Conservation (phyloP, 2,888 invertebrate genomes). For the Pseudeuparius sepicola region DNA sequence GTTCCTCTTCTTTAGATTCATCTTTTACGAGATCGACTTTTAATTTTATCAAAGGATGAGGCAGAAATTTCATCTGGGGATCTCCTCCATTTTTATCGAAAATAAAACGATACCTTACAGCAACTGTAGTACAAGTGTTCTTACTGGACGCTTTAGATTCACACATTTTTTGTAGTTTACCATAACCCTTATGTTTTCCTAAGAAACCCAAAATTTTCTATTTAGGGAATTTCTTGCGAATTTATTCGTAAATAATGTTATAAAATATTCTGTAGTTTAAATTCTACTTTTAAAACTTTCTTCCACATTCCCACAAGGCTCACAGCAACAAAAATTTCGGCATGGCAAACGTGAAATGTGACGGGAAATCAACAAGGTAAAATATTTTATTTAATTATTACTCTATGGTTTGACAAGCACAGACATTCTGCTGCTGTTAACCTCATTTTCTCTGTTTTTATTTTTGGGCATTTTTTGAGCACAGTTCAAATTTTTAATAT, state of each 20-base stretch:
- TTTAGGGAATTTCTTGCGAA: too few relatives aligned
- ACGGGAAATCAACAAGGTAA: too few relatives aligned
- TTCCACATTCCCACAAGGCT: not conserved
- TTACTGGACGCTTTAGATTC: slow-evolving; percentile 30
- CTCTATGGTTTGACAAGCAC: too few relatives aligned
- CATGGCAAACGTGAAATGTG: slow-evolving; percentile 2
- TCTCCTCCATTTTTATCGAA: slow-evolving; percentile 31
- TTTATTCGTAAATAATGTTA: slow-evolving; percentile 5
- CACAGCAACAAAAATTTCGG: not conserved
- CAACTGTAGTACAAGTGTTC: slow-evolving; percentile 32
- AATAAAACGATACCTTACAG: slow-evolving; percentile 36
- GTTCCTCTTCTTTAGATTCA: slow-evolving; percentile 34
- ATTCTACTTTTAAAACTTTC: not conserved
- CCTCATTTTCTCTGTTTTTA: too few relatives aligned
- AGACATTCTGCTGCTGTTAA: too few relatives aligned
- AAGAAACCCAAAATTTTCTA: too few relatives aligned
- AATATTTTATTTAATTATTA: too few relatives aligned
- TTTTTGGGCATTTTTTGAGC: too few relatives aligned
- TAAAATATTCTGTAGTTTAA: slow-evolving; percentile 10
- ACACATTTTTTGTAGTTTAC: slow-evolving; percentile 28
- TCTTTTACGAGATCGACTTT: slow-evolving; percentile 28
- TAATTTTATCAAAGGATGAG: slow-evolving; percentile 33
- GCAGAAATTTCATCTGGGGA: slow-evolving; percentile 30
- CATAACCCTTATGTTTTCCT: too few relatives aligned
- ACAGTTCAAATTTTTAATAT: too few relatives aligned